Base-by-base conservation (phyloP, 2,113 vertebrate species). In the Syngnathus floridae region DNA sequence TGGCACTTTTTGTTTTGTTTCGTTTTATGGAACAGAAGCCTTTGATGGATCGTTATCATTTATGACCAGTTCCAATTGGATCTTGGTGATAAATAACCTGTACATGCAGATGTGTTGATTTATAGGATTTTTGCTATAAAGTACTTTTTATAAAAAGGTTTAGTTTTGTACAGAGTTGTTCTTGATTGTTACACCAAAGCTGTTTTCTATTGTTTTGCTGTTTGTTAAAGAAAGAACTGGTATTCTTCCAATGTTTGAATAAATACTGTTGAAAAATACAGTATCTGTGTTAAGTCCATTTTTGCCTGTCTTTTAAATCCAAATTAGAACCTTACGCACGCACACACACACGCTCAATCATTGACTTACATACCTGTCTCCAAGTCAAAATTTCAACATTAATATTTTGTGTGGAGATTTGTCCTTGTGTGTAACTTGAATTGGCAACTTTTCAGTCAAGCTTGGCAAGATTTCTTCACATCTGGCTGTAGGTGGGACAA, bases 161-260 rank as follows among this genome's bases (percentile, higher is more conserved):
- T 94, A 94, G 92, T 94, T 94, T 94, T 94, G 93, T 95, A 94
- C 90, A 89, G 71, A 86, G 89, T 86, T 91, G 86, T 91, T 85
- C 86, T 70, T 79, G 85, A 86, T 86, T 91, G 90, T 92, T 85
- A 94, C 90, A 92, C 93, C 94, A 95, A 95, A 95, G 93, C 90
- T 91, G 80, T 93, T 86, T 91, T 90, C 88, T 89, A 87, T 89
- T 82, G 77, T 87, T 76, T 82, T 75, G 82, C 86, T 82, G 77
- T 86, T 76, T 85, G 82, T 66, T 63, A 66, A 81, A 72, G 67
- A 67, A 70, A 79, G 60, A 67, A 45, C 65, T 81, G 85, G 76
- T 71, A 56, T 60, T 62, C 52, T 64, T 72, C 79, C 82, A 51
- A 71, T 79, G 76, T 86, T 83, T 71, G 62, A 91, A 90, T 89